These are phyloP conservation scores for Pogonocherus hispidulus DNA, from an alignment of 2,888 invertebrate species.

Conservation along the genomic window DNA sequence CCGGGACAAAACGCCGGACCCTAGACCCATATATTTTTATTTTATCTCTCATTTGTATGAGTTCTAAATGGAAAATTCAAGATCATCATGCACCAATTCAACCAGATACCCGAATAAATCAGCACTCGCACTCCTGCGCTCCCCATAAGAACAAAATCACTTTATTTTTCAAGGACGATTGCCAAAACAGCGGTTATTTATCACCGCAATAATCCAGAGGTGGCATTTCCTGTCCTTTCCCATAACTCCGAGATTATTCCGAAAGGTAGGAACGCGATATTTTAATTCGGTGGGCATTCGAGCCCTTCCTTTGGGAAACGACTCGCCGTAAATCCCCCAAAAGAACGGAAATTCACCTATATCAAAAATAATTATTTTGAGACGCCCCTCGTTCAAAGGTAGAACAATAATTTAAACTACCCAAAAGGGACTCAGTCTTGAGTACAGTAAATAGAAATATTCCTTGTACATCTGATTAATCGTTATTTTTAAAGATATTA, in stretches of 20 bases:
- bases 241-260: neutral
- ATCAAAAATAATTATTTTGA: slow-evolving; percentile 36
- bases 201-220: slow-evolving; percentile 4
- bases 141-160: neutral
- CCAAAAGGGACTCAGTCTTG: too few relatives aligned
- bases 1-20: too few relatives aligned
- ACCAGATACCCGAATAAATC: neutral
- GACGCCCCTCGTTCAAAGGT: slow-evolving; percentile 1
- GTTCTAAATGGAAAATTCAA: too few relatives aligned
- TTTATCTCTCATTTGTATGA: too few relatives aligned
- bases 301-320: slow-evolving; percentile 30
- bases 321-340: slow-evolving; percentile 31
- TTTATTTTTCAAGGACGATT: neutral
- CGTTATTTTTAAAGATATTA: too few relatives aligned
- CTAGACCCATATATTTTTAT: too few relatives aligned
- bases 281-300: slow-evolving; percentile 34
- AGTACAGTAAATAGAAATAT: too few relatives aligned
- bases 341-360: slow-evolving; percentile 38
- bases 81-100: neutral
- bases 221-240: neutral
- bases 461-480: too few relatives aligned
- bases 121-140: neutral
- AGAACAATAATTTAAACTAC: too few relatives aligned
- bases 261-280: slow-evolving; percentile 13
- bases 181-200: neutral